Evolutionary conservation across 2,113 vertebrate species (phyloP).

Genomic region (Sakesphorus luctuosus): DNA sequence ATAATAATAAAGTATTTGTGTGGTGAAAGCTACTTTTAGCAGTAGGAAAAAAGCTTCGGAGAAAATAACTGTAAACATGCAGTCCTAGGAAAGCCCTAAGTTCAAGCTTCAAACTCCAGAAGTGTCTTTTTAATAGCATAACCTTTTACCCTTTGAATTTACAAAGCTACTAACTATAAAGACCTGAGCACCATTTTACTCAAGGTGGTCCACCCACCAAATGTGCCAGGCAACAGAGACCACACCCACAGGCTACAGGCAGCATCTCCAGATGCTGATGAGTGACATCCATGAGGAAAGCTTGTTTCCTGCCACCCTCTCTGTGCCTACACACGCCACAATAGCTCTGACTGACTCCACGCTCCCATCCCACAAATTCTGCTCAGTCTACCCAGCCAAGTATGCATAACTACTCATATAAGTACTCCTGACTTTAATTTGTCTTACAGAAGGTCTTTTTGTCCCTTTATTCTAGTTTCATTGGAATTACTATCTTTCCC

Average conservation of each 20-base stretch:
- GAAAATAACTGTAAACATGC: background rate
- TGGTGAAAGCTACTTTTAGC: background rate
- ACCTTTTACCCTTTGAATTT: background rate
- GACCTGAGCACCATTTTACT: background rate
- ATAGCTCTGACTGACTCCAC: background rate
- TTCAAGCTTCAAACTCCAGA: background rate
- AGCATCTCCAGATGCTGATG: background rate
- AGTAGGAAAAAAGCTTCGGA: background rate
- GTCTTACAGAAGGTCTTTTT: background rate
- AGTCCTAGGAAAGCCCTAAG: background rate
- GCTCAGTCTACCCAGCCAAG: background rate
- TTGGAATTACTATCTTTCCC: background rate
- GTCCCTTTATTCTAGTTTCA: background rate
- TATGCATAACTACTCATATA: rapidly evolving
- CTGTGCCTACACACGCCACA: too few species aligned
- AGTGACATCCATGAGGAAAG: background rate
- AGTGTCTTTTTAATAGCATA: background rate
- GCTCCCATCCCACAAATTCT: background rate
- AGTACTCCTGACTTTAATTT: background rate
- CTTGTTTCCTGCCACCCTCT: background rate
- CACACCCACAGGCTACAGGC: too few species aligned
- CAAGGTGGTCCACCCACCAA: background rate
- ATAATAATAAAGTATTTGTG: background rate
- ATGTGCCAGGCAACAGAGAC: background rate
- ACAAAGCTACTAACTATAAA: background rate